These are phyloP conservation scores for Montipora capricornis DNA, from an alignment of 64 coral and sea anemone species.

Conservation along the genomic window DNA sequence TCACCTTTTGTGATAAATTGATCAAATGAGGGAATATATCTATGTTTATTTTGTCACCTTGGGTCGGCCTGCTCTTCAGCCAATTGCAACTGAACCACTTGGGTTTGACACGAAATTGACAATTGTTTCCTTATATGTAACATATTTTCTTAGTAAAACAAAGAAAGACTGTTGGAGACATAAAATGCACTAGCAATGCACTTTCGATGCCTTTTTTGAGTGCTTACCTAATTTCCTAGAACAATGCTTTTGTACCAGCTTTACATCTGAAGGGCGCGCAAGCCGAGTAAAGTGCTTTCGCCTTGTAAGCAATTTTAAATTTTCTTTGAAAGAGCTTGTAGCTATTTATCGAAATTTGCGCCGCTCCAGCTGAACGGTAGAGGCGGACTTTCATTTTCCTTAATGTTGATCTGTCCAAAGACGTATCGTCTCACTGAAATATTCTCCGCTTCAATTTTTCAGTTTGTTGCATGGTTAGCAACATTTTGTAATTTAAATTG, in stretches of 20 bases:
- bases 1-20: too few relatives aligned
- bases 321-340: too few relatives aligned
- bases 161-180: not conserved
- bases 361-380: too few relatives aligned
- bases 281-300: not conserved
- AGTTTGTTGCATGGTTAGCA: not conserved
- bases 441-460: not conserved
- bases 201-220: not conserved
- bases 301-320: too few relatives aligned
- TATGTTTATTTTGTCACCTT: too few relatives aligned
- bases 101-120: not conserved
- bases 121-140: not conserved
- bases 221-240: not conserved
- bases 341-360: too few relatives aligned
- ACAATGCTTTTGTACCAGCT: not conserved
- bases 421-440: too few relatives aligned
- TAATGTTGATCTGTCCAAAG: too few relatives aligned
- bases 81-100: not conserved
- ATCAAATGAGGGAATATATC: too few relatives aligned
- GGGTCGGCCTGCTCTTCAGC: not conserved
- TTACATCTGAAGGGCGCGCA: not conserved
- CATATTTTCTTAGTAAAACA: not conserved
- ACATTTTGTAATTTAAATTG: too few relatives aligned
- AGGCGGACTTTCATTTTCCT: too few relatives aligned
- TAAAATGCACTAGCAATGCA: not conserved